Evolutionary conservation across 2,888 invertebrate genomes (phyloP), one percentile per base, ranked within the genome.

Genomic region (Cremastinae sp.): DNA sequence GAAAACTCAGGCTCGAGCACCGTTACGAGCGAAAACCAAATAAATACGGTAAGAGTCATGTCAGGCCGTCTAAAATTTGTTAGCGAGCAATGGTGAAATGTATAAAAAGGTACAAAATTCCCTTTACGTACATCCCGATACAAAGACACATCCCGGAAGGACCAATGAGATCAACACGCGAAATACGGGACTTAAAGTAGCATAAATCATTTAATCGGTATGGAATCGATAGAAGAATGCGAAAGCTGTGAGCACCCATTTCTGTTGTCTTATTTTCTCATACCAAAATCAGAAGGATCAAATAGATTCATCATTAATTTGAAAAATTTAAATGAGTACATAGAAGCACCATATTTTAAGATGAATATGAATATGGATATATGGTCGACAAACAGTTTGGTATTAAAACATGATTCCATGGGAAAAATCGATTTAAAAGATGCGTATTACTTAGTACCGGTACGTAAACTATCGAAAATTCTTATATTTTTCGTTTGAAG

Each of bases 331-430:
- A 71, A 62, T 18, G 10, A 41, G 2, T 62, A 22, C 53, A 71
- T 71, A 2, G 53, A 58, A 49, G 20, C 59, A 9, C 18, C 37
- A 10, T 56, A 72, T 20, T 72, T 72, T 8, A 64, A 72, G 39
- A 43, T 72, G 39, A 39, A 69, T n/a, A n/a, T n/a, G n/a, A n/a
- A n/a, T n/a, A n/a, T n/a, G 18, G 58, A 69, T n/a, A 56, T 49
- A 16, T 12, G 65, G 5, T 49, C 64, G 9, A 58, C 72, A 51
- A 51, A 37, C 10, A 51, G 12, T 8, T 58, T 73, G 12, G 1
- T 65, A n/a, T 47, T 37, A 10, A 62, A 28, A 72, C 8, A 28
- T 5, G 45, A 45, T 18, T 56, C 8, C 35, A 64, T 62, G 41
- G 64, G 12, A 5, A 39, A 14, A 14, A 53, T 64, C 2, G 39